Evolutionary conservation across 2,113 vertebrate genomes (phyloP), one percentile per base, ranked within the genome.

Genomic region (Campylomormyrus numenius): DNA sequence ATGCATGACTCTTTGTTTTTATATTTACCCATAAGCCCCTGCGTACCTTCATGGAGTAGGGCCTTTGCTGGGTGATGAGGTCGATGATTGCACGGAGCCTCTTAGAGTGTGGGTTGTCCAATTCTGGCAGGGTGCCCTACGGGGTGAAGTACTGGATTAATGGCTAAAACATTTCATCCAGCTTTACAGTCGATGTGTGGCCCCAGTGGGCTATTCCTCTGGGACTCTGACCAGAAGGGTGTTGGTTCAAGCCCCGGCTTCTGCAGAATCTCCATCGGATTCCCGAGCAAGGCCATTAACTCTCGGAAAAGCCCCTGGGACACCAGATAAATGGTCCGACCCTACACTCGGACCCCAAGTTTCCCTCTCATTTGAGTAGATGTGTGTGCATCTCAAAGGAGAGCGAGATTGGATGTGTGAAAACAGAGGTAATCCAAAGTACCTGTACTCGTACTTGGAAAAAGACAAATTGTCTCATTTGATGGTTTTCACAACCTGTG

Each of bases 11-110:
- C 62, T 70, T 70, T 70, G n/a, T 58, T 35, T 45, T 88, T n/a
- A 13, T 13, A 48, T 3, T 27, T 39, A 17, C 15, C 5, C 48
- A 50, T 6, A 19, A 80, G 58, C 11, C 17, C 8, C 15, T 58
- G 15, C 91, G 90, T 96, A 99, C 98, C 97, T 99, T 98, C 98
- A 98, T 98, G 0, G 97, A 97, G 93, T 97, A 95, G 1, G 97
- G 94, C 90, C 95, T 96, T 90, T 96, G 96, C 58, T 95, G 95
- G 66, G 97, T 96, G 91, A 98, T 94, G 21, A 85, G 91, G 48
- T 89, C 89, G 91, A 99, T 94, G 90, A 98, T 94, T 90, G 94
- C 93, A 58, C 95, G 95, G 19, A 99, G 90, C 89, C 97, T 97
- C 90, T 94, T 97, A 1, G 98, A 98, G 88, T 97, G 88, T 0